Base-by-base conservation (phyloP, 2,888 invertebrate species). In the Uropetala carovei region DNA sequence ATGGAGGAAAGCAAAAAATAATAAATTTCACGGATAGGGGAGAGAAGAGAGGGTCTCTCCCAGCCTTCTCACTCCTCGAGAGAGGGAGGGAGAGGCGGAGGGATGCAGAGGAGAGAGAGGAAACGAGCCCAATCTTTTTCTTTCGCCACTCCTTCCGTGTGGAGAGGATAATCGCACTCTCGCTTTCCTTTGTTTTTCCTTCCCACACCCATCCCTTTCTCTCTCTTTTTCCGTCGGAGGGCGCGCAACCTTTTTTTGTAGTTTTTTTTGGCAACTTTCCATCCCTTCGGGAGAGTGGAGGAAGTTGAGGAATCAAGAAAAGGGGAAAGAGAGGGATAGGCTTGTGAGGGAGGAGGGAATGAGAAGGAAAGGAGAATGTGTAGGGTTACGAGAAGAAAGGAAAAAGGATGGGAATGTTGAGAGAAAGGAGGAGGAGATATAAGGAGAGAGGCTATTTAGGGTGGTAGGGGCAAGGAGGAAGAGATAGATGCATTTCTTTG, bases 151-250 rank as follows among this genome's bases (percentile, higher is more conserved):
- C 30, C 30, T 85, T 16, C 86, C 86, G 59, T 60, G 60, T 86
- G 30, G 30, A 86, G 30, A 86, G 86, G 86, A 86, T 86, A 86
- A 86, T 86, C 86, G 60, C 86, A 30, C 86, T 86, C 86, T 86
- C 86, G 60, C 60, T 86, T 86, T 86, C 86, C 86, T 86, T 86
- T 64, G 86, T 64, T 86, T 86, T 86, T 13, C n/a, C 18, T 83
- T 13, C 16, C 27, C 30, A 14, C 43, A 43, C 43, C 43, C 18
- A 68, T 18, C 68, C 68, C 68, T 68, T 68, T 68, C 68, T 68
- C n/a, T 18, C 22, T 18, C 68, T 68, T 18, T 68, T 7, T 18
- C 18, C 9, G 18, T 18, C 18, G 10, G 18, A 18, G 68, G 18
- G n/a, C 18, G 43, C 43, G 43, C 43, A 5, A 1, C 1, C 1